Percentiles rank a stretch among this genome's conserved stretches.
These are phyloP conservation scores for Siniperca knerii DNA, from an alignment of 2,113 vertebrate genomes.

Conservation along the genomic window DNA sequence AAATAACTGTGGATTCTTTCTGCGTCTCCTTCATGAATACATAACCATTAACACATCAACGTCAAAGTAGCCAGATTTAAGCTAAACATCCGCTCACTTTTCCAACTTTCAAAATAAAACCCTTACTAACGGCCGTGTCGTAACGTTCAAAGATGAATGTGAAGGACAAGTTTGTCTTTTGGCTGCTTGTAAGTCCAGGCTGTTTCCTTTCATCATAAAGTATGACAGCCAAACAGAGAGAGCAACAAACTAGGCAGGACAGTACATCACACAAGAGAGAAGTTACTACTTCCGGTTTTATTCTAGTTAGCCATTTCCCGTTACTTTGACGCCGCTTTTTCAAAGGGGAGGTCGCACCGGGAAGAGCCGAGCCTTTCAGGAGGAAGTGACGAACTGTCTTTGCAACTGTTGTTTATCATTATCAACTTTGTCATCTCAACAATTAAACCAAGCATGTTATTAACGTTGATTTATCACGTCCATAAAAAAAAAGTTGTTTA, in stretches of 20 bases:
- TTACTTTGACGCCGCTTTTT: background rate
- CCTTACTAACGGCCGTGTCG: fast-evolving
- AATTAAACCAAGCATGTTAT: background rate
- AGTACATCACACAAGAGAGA: background rate
- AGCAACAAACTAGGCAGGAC: background rate
- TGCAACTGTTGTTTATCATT: slow-evolving; percentile 75
- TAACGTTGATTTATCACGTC: background rate
- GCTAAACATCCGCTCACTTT: slow-evolving; percentile 62
- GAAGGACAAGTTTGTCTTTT: fast-evolving
- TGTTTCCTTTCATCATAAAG: fast-evolving
- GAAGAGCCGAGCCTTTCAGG: slow-evolving; percentile 52
- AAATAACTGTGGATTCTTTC: slow-evolving; percentile 65
- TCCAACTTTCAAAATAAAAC: slow-evolving; percentile 69
- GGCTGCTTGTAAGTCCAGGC: fast-evolving
- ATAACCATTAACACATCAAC: slow-evolving; percentile 48
- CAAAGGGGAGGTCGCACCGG: slow-evolving; percentile 61
- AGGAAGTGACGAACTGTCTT: slow-evolving; percentile 83
- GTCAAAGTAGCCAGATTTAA: slow-evolving; percentile 32
- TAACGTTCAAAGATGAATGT: fast-evolving
- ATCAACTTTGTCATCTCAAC: slow-evolving; percentile 66
- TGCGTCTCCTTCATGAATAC: slow-evolving; percentile 64
- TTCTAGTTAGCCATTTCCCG: background rate
- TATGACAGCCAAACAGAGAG: fast-evolving
- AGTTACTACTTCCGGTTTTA: slow-evolving; percentile 56
- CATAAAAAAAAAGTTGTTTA: slow-evolving; percentile 9